phyloP scores from a whole-genome alignment of 2,113 vertebrate genomes.

The Asarcornis scutulata region DNA sequence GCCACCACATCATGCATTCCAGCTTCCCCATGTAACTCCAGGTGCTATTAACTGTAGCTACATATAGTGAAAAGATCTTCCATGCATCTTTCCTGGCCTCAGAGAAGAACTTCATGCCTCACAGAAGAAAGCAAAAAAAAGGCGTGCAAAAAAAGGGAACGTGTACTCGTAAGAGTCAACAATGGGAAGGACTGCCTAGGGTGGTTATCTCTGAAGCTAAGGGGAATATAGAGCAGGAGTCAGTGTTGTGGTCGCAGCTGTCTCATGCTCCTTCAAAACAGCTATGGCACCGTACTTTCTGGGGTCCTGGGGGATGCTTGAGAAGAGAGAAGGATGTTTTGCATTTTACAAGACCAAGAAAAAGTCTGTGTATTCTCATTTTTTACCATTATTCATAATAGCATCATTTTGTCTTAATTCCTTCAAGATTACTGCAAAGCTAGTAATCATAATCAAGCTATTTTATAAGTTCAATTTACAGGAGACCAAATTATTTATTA shows the following conservation, averaged over 20 bases:
- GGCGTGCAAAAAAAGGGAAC: neutral
- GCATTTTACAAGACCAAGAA: neutral
- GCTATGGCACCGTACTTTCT: neutral
- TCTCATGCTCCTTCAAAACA: neutral
- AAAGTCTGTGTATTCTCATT: neutral
- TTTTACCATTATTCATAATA: conserved; percentile 6
- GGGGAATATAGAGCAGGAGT: neutral
- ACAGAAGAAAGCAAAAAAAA: neutral
- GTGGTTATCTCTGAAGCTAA: neutral
- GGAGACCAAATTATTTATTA: conserved; percentile 67
- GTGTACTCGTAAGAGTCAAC: neutral
- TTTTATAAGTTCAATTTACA: conserved; percentile 63
- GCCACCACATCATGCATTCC: neutral
- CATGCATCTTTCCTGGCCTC: neutral
- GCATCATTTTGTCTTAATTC: conserved; percentile 36
- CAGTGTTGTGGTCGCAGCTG: neutral
- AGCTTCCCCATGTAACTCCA: neutral
- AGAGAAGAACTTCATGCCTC: neutral
- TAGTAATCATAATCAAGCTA: conserved; percentile 69
- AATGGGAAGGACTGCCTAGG: neutral
- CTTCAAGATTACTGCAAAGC: conserved; percentile 63
- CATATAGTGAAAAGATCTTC: neutral
- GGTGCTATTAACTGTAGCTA: neutral
- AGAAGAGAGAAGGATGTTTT: neutral
- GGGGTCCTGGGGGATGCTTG: neutral